Conservation (phyloP, 23 tunicate genomes). For the Aplidium turbinatum region DNA sequence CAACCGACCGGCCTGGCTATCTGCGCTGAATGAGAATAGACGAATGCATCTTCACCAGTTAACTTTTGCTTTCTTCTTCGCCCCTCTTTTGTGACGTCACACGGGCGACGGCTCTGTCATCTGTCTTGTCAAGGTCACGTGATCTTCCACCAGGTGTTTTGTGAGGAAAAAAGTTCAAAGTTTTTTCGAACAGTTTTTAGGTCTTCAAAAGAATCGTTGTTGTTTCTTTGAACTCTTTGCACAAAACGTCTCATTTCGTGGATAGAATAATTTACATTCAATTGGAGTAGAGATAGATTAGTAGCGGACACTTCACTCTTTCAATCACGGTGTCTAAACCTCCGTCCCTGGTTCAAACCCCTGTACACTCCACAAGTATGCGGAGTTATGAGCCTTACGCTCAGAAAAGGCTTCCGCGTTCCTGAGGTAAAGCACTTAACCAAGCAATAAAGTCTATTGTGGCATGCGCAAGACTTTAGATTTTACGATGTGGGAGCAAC, state of each 20-base stretch:
- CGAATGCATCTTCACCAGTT: background rate
- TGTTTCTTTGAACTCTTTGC: background rate
- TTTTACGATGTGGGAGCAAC: too few species aligned
- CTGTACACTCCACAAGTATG: too few species aligned
- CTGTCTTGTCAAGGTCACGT: background rate
- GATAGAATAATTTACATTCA: too few species aligned
- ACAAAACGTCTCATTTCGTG: background rate
- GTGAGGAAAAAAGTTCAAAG: background rate
- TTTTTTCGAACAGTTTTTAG: background rate
- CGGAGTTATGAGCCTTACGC: too few species aligned
- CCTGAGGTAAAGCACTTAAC: too few species aligned
- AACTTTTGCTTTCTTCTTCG: background rate
- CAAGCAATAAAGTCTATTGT: too few species aligned
- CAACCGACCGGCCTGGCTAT: conserved; percentile 33
- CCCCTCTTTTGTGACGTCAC: conserved; percentile 19
- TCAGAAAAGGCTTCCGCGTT: too few species aligned
- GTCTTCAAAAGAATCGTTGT: background rate
- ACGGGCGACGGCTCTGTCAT: background rate
- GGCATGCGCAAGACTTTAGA: too few species aligned
- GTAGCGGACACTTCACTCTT: too few species aligned
- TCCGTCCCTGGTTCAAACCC: too few species aligned
- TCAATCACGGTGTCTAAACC: too few species aligned
- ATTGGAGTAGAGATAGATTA: too few species aligned
- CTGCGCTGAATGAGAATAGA: background rate
- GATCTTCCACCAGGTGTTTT: background rate